Evolutionary conservation across 1,140 invertebrate species (phyloP), one percentile per base, ranked within the genome.

Genomic region (Apis florea): DNA sequence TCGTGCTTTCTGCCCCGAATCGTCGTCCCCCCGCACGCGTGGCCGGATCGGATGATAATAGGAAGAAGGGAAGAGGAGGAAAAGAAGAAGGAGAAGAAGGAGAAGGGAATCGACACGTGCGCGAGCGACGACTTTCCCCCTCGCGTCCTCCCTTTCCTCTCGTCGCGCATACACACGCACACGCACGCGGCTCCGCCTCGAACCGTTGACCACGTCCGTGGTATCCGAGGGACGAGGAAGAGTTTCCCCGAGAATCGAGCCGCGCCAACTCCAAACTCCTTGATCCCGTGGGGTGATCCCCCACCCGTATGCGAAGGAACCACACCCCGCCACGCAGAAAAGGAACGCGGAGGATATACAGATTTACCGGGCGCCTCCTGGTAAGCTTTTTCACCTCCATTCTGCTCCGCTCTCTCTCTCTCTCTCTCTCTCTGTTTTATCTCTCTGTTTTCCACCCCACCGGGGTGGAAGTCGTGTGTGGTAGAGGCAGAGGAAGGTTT

Each of bases 211-310:
- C 58, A 77, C n/a, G 40, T 54, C 19, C 24, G 58, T 47, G 66
- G 61, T 40, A 68, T 31, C 2, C 31, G 17, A 31, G 56, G 77
- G 31, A 69, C 59, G 56, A 56, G 56, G 51, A 69, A 78, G 81
- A 84, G 75, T 24, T 66, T 87, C 69, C 83, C 71, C n/a, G n/a
- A n/a, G 83, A 86, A 89, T 85, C 79, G 81, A 89, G 31, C 31
- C 31, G 80, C 31, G 80, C 86, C 87, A 88, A 89, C 77, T 90
- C 89, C 89, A 88, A 89, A 91, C 84, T 92, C 86, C 87, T 91
- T 90, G 90, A 92, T 92, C 90, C 89, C 73, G 85, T 85, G 89
- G 88, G 90, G 84, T 90, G 87, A 91, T 90, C 85, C 87, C 90
- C 89, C 90, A 82, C 88, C 87, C 84, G 83, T 85, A 81, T 86